A percentile compares a stretch with the other conserved stretches of the same genome.
phyloP scores from a whole-genome alignment of 2,888 invertebrate species.

The Lasioglossum zephyrum region DNA sequence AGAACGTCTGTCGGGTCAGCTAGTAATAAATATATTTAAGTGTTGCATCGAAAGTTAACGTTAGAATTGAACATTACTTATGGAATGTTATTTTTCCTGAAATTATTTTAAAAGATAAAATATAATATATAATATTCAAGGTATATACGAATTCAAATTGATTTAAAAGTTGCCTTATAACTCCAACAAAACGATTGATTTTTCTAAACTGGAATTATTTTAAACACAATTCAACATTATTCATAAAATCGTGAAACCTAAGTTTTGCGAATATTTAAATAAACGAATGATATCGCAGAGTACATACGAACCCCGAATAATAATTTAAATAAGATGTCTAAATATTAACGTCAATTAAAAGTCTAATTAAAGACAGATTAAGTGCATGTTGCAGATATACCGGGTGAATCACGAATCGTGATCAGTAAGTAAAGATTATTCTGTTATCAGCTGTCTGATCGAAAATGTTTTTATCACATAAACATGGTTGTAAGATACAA shows the following conservation, averaged over 20 bases:
- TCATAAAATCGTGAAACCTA: not conserved
- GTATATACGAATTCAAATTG: not conserved
- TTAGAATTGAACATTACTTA: not conserved
- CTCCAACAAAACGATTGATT: too few relatives aligned
- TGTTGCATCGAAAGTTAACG: not conserved
- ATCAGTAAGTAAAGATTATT: too few relatives aligned
- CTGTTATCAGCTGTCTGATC: too few relatives aligned
- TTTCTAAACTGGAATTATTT: not conserved
- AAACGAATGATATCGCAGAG: not conserved
- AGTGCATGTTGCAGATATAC: not conserved
- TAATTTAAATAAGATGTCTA: not conserved
- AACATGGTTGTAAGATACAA: too few relatives aligned
- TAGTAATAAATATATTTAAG: not conserved
- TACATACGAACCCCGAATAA: not conserved
- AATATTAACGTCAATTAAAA: not conserved
- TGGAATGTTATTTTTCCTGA: not conserved
- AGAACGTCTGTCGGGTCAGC: too few relatives aligned
- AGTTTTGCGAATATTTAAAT: not conserved
- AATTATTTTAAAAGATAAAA: too few relatives aligned
- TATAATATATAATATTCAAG: too few relatives aligned
- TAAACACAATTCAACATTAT: not conserved
- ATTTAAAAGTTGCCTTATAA: not conserved
- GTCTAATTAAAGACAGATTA: not conserved
- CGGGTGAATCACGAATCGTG: too few relatives aligned
- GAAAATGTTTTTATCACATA: too few relatives aligned